These are phyloP conservation scores for Chelonia mydas DNA, from an alignment of 2,797 vertebrate species.

Conservation along the genomic window DNA sequence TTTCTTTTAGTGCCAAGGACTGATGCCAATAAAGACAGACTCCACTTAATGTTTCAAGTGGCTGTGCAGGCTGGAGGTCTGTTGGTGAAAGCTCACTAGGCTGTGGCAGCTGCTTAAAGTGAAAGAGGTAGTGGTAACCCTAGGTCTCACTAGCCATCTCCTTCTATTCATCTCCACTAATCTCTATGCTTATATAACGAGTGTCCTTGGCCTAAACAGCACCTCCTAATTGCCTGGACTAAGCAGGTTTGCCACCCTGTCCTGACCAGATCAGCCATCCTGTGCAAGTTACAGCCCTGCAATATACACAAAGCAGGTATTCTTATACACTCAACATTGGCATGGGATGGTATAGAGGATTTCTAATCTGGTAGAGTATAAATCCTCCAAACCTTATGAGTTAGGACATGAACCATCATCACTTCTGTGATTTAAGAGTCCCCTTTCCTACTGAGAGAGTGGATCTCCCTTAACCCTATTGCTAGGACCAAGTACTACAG, in stretches of 20 bases:
- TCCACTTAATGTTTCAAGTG: not conserved
- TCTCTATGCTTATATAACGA: not conserved
- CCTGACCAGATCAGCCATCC: not conserved
- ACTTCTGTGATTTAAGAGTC: not conserved
- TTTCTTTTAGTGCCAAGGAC: not conserved
- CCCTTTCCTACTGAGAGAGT: not conserved
- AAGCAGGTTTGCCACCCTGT: not conserved
- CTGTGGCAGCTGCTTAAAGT: not conserved
- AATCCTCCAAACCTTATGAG: not conserved
- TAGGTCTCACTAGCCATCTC: not conserved
- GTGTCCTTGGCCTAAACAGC: not conserved
- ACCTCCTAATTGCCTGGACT: not conserved
- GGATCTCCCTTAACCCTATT: not conserved
- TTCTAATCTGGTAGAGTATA: not conserved
- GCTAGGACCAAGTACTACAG: not conserved
- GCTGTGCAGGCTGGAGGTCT: not conserved
- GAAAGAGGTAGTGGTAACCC: not conserved
- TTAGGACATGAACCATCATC: not conserved
- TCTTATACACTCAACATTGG: conserved; percentile 3
- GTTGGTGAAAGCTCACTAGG: not conserved
- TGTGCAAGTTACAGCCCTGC: not conserved
- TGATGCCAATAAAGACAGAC: not conserved
- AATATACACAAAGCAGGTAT: not conserved
- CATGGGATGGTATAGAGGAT: not conserved
- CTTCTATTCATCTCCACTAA: not conserved